Evolutionary conservation across 2,888 invertebrate genomes (phyloP).

Genomic region (Orchestes rusci): DNA sequence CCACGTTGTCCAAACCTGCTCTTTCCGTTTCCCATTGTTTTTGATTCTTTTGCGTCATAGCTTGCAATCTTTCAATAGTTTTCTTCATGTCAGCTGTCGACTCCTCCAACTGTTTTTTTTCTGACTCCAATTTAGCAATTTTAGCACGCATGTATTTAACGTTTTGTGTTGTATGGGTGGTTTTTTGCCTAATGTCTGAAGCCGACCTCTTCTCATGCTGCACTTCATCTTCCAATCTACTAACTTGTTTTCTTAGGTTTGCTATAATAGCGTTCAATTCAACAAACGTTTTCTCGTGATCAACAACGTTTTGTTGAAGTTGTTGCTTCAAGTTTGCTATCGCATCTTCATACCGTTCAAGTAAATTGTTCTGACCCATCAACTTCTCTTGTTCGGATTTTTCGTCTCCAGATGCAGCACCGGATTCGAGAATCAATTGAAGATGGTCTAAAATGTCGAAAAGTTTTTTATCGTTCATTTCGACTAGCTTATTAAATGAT

Average conservation of each 20-base stretch:
- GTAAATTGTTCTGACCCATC: too few relatives aligned
- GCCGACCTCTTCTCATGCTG: constrained; percentile 32
- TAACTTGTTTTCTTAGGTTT: not conserved
- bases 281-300: not conserved
- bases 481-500: not conserved
- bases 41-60: constrained; percentile 36
- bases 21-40: constrained; percentile 36
- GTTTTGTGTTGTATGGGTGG: constrained; percentile 37
- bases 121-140: constrained; percentile 43
- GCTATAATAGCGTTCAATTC: not conserved
- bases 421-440: not conserved
- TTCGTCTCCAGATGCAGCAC: not conserved
- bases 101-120: constrained; percentile 41
- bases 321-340: not conserved
- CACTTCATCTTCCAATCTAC: constrained; percentile 32
- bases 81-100: constrained; percentile 36
- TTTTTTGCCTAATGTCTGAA: constrained; percentile 31
- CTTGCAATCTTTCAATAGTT: constrained; percentile 35
- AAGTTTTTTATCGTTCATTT: not conserved
- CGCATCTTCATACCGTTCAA: not conserved
- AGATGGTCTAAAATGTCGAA: not conserved
- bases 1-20: constrained; percentile 35
- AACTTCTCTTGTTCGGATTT: not conserved
- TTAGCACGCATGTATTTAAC: constrained; percentile 42
- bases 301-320: not conserved